Conservation (phyloP, 2,113 vertebrate species). For the Eulemur rufifrons region DNA sequence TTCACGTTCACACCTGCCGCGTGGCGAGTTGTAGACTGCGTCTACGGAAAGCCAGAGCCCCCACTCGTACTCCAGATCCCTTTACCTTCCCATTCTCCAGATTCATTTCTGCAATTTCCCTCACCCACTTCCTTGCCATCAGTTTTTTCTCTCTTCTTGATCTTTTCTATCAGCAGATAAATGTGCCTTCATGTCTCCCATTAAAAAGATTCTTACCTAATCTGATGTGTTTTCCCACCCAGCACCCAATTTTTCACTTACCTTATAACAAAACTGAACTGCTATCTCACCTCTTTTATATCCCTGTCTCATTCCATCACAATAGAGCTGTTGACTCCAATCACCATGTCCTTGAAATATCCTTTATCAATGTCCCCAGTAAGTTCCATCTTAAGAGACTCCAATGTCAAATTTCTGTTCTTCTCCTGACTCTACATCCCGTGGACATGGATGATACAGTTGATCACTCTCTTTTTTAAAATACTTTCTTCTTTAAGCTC, state of each 20-base stretch:
- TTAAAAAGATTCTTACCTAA: neutral
- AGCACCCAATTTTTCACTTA: neutral
- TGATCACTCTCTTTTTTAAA: neutral
- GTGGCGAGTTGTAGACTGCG: neutral
- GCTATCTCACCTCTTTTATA: neutral
- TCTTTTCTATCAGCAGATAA: neutral
- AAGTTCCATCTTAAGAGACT: neutral
- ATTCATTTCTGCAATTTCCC: neutral
- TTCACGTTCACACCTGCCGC: neutral
- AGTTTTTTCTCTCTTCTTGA: neutral
- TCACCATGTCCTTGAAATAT: neutral
- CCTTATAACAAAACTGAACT: neutral
- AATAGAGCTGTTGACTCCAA: neutral
- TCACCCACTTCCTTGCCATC: neutral
- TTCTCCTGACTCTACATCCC: neutral
- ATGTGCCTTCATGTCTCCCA: neutral
- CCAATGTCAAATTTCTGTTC: neutral
- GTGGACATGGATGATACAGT: neutral
- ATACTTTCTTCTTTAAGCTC: neutral
- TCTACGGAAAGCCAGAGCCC: neutral
- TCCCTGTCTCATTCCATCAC: neutral
- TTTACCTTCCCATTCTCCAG: neutral
- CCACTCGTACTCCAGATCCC: neutral
- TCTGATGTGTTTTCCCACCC: neutral
- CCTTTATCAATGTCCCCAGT: neutral